Evolutionary conservation across 2,888 invertebrate genomes (phyloP), one percentile per base, ranked within the genome.

Genomic region (Dicycla oo): DNA sequence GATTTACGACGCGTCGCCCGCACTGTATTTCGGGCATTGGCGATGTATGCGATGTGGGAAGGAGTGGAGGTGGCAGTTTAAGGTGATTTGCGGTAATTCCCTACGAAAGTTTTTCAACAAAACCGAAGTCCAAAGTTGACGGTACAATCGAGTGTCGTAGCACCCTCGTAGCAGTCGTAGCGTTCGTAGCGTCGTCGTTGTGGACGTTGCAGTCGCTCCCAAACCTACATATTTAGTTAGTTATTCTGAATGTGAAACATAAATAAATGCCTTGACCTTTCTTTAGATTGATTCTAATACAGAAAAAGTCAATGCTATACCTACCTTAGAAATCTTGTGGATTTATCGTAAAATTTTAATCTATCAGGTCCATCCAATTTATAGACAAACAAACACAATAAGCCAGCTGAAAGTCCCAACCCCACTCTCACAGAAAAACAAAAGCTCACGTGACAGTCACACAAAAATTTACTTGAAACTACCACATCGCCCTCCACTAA

Each of bases 1-100:
- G 96, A 96, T 95, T 96, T 96, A 96, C 96, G 96, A 94, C 96
- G 89, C 91, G 93, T 90, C 96, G 96, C 96, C 96, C 93, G 94
- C 94, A 92, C 95, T 93, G 94, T 94, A 95, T 95, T 95, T 95
- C 92, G 95, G 95, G 94, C 94, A 94, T 93, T 93, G 94, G 88
- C 91, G 92, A 92, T 92, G 89, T 79, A 73, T 76, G 23, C 43
- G 84, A 90, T 86, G 51, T 61, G 47, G 4, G 64, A 87, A 85
- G 10, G 2, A 5, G 8, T 85, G 88, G 94, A 94, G 91, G 86
- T 68, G 94, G 91, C 86, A 90, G 70, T 84, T 82, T 80, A 76
- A 34, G 34, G 56, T 70, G 13, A 2, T 62, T 38, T 34, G n/a
- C 5, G 54, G 38, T 69, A n/a, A 69, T 56, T 71, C 38, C 1